Base-by-base conservation (phyloP, 2,888 invertebrate genomes). In the Anodontia alba region DNA sequence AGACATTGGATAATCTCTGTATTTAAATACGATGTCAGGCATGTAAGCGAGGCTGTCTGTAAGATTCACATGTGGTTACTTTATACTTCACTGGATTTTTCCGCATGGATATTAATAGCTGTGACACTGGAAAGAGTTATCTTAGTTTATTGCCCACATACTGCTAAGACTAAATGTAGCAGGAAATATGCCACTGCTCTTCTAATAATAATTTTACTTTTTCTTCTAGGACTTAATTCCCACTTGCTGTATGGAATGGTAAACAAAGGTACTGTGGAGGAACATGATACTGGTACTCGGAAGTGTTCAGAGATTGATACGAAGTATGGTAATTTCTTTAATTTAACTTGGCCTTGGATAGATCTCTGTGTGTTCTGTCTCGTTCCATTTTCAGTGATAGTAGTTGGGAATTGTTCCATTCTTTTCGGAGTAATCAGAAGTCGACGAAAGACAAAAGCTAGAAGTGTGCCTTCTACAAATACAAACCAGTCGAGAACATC, bases 51-150 rank as follows among this genome's bases (percentile, higher is more conserved):
- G n/a, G 69, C 78, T 8, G 78, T 75, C 0, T 91, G 91, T 68
- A 89, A 91, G 78, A 66, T 91, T 5, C 87, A 92, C 78, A 75
- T 86, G 1, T 91, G 89, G 84, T 36, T 91, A 33, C 89, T 91
- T 8, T 92, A 92, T 71, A 83, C 84, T 29, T 86, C 90, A 8
- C 78, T 91, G 0, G 89, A 92, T 75, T 86, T 89, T 31, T 91
- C 92, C 8, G 90, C 90, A 0, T 93, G 93, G 93, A 88, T 92
- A 15, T 82, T 93, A 17, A 90, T 91, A 49, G 88, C 88, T n/a
- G 90, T 93, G 38, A 92, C 92, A 3, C 62, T 91, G 23, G 92
- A 92, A 69, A 78, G 92, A 23, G 88, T 90, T 1, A 73, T 92
- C 1, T 88, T 90, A 8, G 90, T 90, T 7, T 91, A 88, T 85